Percentiles rank a stretch among this genome's conserved stretches.
phyloP scores from a whole-genome alignment of 2,113 vertebrate species.

The Laticauda laticaudata region DNA sequence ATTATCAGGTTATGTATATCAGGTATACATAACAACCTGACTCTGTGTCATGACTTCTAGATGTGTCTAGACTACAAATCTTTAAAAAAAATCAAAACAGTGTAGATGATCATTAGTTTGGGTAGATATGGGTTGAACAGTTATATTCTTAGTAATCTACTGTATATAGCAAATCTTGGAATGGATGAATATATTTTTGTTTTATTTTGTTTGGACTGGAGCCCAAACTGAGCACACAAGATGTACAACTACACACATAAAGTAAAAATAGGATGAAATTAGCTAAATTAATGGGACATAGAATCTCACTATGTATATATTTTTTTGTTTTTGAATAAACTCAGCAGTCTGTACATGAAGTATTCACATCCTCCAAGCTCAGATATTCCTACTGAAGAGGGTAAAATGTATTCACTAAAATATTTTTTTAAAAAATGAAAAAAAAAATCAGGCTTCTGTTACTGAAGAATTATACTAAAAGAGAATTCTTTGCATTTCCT shows the following conservation, averaged over 20 bases:
- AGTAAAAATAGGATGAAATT: not conserved
- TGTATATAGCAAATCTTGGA: not conserved
- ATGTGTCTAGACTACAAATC: not conserved
- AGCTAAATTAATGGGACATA: not conserved
- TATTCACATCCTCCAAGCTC: not conserved
- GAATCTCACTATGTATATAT: not conserved
- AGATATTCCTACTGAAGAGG: not conserved
- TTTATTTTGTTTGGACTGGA: not conserved
- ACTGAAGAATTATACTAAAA: not conserved
- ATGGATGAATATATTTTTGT: not conserved
- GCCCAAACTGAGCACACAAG: not conserved
- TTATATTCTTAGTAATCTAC: not conserved
- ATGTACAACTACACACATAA: not conserved
- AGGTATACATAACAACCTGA: not conserved
- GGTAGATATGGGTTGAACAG: not conserved
- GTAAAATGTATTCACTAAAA: not conserved
- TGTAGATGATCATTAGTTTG: not conserved
- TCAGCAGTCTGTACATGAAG: not conserved
- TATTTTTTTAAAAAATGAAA: not conserved
- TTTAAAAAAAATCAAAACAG: not conserved
- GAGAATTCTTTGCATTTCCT: not conserved
- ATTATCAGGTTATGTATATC: not conserved
- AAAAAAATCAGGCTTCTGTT: not conserved
- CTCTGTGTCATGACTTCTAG: not conserved
- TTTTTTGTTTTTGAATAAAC: not conserved